Evolutionary conservation across 1,140 invertebrate genomes (phyloP).

Genomic region (Drosophila busckii): DNA sequence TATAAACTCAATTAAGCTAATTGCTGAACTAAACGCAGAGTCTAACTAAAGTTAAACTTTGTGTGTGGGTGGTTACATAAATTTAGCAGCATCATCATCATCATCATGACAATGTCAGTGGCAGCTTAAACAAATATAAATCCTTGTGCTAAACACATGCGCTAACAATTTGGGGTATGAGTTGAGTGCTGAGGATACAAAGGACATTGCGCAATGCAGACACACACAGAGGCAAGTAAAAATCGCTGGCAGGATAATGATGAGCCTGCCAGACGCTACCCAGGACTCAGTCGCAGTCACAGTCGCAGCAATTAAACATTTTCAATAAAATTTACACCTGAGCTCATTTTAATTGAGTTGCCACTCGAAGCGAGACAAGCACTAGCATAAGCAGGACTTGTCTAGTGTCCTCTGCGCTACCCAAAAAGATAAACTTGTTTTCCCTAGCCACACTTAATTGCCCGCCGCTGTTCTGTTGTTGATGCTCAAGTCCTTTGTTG

Average conservation of each 20-base stretch:
- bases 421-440: conserved; percentile 59
- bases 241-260: conserved; percentile 64
- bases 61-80: conserved; percentile 36
- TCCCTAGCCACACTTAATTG: conserved; percentile 62
- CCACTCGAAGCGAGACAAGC: conserved; percentile 57
- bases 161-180: conserved; percentile 12
- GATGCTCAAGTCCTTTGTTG: conserved; percentile 20
- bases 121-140: conserved; percentile 70
- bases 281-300: conserved; percentile 20
- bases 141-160: conserved; percentile 45
- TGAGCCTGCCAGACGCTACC: conserved; percentile 37
- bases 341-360: conserved; percentile 77
- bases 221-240: conserved; percentile 72
- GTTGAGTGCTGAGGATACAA: conserved; percentile 24
- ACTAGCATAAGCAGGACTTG: conserved; percentile 11
- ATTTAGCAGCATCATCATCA: conserved; percentile 30
- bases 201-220: conserved; percentile 62
- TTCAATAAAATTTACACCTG: conserved; percentile 77
- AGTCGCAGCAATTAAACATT: conserved; percentile 68
- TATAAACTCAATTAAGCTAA: conserved; percentile 68
- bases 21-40: conserved; percentile 48
- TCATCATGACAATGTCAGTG: conserved; percentile 59
- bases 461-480: conserved; percentile 39
- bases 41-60: conserved; percentile 13
- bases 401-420: conserved; percentile 13